Base-by-base conservation (phyloP, 2,888 invertebrate species). In the Salticus scenicus region DNA sequence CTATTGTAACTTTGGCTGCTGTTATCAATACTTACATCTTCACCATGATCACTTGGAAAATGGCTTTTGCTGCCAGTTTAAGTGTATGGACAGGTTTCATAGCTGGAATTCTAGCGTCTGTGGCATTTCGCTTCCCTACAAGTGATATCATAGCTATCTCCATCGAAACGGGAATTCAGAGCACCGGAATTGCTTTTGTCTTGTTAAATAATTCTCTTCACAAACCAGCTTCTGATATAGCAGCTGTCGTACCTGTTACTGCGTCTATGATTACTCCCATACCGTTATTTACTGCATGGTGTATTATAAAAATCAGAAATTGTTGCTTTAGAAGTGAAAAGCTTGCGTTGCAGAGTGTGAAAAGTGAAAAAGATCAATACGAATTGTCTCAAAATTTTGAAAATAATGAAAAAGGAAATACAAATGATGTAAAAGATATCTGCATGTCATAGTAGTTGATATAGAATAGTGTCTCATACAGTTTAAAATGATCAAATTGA, bases 141-240 rank as follows among this genome's bases (percentile, higher is more conserved):
- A 91, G 93, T 2, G 96, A 97, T 91, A 92, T 94, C 1, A 91
- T 96, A 17, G 96, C 98, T 7, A 97, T 98, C 89, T 94, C 96
- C 69, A 95, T 98, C 70, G 98, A 98, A 88, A 91, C 96, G 2
- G 97, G 98, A 73, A 94, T 98, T 76, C 97, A 98, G 92, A 98
- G 98, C 92, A 97, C 97, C 0, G 97, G 97, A 63, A 94, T 98
- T 88, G 94, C 97, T 0, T 97, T 98, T 89, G 96, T 97, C 91
- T 92, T 98, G 89, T 92, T 98, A 76, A 92, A 95, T 78, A 94
- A 96, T 90, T 94, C 96, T 5, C 92, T 98, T 83, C 94, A 93
- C 0, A 95, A 96, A 90, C 98, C 98, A 0, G 95, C 95, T 88
- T 96, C 95, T 0, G 97, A 98, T 92, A 92, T 98, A 69, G 96